Percentiles rank a stretch among this genome's conserved stretches.
phyloP scores from a whole-genome alignment of 2,888 invertebrate species.

The Drosophila kambysellisi region DNA sequence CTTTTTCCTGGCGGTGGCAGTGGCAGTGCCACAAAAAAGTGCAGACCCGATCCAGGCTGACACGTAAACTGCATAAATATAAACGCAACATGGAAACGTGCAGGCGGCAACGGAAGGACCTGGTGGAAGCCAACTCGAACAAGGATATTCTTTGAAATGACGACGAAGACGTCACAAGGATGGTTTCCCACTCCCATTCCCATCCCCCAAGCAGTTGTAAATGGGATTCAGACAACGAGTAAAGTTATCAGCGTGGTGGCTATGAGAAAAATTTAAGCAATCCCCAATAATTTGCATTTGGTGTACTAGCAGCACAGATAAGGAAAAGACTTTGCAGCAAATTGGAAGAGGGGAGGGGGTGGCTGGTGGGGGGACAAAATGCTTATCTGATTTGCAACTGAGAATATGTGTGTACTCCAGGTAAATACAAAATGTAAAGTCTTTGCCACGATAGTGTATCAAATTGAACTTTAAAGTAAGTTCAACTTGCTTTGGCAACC shows the following conservation, averaged over 20 bases:
- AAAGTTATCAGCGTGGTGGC: conserved; percentile 10
- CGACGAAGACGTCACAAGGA: conserved; percentile 26
- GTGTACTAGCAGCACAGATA: conserved; percentile 8
- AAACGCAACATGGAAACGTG: conserved; percentile 74
- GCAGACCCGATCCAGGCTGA: conserved; percentile 50
- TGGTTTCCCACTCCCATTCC: not conserved
- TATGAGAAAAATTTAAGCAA: conserved; percentile 14
- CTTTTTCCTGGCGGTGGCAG: not conserved
- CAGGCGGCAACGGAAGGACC: conserved; percentile 39
- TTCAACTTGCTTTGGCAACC: not conserved
- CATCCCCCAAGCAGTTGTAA: conserved; percentile 8
- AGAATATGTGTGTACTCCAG: not conserved
- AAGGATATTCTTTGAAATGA: conserved; percentile 33
- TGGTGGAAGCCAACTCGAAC: conserved; percentile 24
- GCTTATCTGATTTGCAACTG: conserved; percentile 14
- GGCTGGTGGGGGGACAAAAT: not conserved
- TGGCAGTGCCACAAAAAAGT: conserved; percentile 43
- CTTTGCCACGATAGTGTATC: not conserved
- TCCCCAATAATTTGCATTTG: conserved; percentile 24
- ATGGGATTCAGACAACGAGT: conserved; percentile 27
- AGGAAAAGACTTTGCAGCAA: not conserved
- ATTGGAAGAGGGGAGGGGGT: not conserved
- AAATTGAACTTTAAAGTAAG: not conserved
- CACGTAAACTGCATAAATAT: conserved; percentile 79
- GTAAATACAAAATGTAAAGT: not conserved